Percentiles rank a stretch among this genome's conserved stretches.
phyloP scores from a whole-genome alignment of 2,113 vertebrate genomes.

The Nestor notabilis region DNA sequence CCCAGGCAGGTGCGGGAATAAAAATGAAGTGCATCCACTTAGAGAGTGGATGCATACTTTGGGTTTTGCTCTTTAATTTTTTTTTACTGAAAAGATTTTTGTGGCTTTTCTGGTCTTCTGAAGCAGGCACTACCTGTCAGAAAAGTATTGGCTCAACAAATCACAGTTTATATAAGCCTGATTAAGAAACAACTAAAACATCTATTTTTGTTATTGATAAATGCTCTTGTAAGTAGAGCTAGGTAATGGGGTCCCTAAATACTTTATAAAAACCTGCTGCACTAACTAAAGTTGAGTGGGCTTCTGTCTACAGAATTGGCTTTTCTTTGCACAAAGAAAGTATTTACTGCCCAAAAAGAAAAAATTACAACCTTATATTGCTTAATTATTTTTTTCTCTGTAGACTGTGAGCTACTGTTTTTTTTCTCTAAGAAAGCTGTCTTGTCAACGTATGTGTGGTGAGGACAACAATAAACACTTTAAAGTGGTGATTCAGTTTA shows the following conservation, averaged over 20 bases:
- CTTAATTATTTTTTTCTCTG: neutral
- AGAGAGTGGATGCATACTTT: neutral
- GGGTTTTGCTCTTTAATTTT: neutral
- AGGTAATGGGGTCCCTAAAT: neutral
- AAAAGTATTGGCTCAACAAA: neutral
- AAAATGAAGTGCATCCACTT: accelerated
- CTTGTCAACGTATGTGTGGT: neutral
- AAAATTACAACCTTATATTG: neutral
- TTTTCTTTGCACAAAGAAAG: neutral
- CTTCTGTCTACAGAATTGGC: neutral
- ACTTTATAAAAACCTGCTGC: neutral
- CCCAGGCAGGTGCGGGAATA: neutral
- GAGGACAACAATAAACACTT: neutral
- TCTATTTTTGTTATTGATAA: neutral
- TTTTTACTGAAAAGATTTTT: neutral
- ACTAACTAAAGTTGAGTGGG: neutral
- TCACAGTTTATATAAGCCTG: neutral
- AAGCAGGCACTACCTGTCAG: neutral
- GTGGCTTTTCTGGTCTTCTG: neutral
- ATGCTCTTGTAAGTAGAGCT: neutral
- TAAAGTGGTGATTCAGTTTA: neutral
- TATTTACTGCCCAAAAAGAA: neutral
- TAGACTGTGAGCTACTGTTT: neutral
- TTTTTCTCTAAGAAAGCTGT: neutral
- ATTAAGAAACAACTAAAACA: neutral